Conservation (phyloP, 2,797 vertebrate genomes). For the Sparus aurata region DNA sequence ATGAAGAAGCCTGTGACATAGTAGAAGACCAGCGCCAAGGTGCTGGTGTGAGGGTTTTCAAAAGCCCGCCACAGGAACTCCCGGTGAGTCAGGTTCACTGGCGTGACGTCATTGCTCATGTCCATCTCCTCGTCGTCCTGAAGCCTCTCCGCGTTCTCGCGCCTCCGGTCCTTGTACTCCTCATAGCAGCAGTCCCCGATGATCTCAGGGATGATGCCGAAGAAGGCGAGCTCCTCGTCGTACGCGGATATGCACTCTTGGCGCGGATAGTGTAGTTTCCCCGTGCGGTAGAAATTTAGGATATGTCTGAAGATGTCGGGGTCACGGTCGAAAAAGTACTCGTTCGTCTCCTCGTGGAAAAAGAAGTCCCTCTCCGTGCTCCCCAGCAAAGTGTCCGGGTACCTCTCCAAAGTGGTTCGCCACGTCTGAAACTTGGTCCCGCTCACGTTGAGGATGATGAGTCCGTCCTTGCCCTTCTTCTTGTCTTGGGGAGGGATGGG, state of each 20-base stretch:
- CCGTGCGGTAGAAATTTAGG: slow-evolving; percentile 96
- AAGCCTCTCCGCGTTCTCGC: slow-evolving; percentile 93
- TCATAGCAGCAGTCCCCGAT: slow-evolving; percentile 97
- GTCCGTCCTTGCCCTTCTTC: slow-evolving; percentile 90
- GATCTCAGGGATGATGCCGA: slow-evolving; percentile 95
- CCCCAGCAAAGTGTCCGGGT: slow-evolving; percentile 95
- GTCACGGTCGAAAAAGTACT: slow-evolving; percentile 97
- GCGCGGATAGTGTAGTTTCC: slow-evolving; percentile 95
- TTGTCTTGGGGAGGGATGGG: slow-evolving; percentile 91
- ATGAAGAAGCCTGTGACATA: slow-evolving; percentile 98
- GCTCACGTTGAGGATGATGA: slow-evolving; percentile 95
- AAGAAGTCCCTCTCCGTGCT: slow-evolving; percentile 96
- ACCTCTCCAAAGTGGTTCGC: slow-evolving; percentile 94
- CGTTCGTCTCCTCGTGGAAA: slow-evolving; percentile 94
- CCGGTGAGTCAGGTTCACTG: slow-evolving; percentile 90
- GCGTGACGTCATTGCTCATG: slow-evolving; percentile 84
- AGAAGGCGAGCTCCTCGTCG: slow-evolving; percentile 95
- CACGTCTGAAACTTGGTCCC: slow-evolving; percentile 96
- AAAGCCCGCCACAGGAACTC: slow-evolving; percentile 96
- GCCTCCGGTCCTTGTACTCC: slow-evolving; percentile 96
- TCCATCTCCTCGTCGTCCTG: slow-evolving; percentile 93
- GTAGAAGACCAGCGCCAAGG: slow-evolving; percentile 95
- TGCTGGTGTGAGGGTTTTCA: slow-evolving; percentile 97
- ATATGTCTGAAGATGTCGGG: slow-evolving; percentile 97
- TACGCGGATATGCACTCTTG: slow-evolving; percentile 96